Evolutionary conservation across 2,113 vertebrate species (phyloP).

Genomic region (Mastomys natalensis): DNA sequence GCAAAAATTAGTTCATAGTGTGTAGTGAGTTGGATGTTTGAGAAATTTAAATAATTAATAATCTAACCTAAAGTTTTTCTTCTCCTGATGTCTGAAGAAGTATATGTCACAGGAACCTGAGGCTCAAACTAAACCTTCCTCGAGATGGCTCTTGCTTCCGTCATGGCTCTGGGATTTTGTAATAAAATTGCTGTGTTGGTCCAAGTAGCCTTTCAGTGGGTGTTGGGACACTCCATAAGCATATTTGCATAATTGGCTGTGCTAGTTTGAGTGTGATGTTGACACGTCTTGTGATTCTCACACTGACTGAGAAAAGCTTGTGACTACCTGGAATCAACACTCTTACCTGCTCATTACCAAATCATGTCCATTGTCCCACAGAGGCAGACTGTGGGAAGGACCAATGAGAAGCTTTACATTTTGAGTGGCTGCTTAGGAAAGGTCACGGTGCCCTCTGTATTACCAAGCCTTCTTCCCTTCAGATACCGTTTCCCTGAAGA

Average conservation of each 20-base stretch:
- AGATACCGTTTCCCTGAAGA: conserved; percentile 59
- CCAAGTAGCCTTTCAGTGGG: background rate
- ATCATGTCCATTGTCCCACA: conserved; percentile 14
- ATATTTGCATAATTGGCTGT: background rate
- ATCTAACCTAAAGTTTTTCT: background rate
- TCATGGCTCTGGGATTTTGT: background rate
- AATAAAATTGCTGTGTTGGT: background rate
- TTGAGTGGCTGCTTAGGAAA: conserved; percentile 70
- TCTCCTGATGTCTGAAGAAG: background rate
- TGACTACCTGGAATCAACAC: conserved; percentile 47
- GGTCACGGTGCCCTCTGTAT: conserved; percentile 17
- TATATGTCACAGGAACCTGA: background rate
- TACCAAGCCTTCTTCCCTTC: background rate
- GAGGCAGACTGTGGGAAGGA: conserved; percentile 32
- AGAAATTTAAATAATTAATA: background rate
- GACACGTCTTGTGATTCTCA: background rate
- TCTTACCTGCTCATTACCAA: conserved; percentile 43
- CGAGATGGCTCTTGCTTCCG: background rate
- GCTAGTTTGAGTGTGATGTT: background rate
- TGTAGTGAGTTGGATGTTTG: background rate
- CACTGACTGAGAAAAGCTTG: background rate
- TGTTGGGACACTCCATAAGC: background rate
- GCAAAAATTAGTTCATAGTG: background rate
- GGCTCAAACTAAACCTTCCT: background rate
- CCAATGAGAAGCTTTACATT: background rate